Evolutionary conservation across 2,113 vertebrate species (phyloP), one percentile per base, ranked within the genome.

Genomic region (Lichenostomus cassidix): DNA sequence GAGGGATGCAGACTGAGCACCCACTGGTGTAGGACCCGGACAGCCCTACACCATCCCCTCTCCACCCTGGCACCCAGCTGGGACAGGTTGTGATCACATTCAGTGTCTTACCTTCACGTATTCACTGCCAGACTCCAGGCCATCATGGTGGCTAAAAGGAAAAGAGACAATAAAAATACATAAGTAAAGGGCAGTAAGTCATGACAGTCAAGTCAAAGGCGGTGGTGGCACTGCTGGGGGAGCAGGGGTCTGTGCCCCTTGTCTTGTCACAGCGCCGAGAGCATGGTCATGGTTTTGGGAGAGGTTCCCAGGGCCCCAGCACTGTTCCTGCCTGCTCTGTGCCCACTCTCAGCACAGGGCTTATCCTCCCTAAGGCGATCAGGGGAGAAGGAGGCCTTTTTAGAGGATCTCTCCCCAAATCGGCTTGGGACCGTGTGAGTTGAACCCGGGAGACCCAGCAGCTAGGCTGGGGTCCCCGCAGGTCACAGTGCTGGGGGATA

Each of bases 31-130:
- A 55, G 68, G 42, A 39, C 24, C 12, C 0, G 0, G n/a, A 44
- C 31, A 70, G 21, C 28, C 53, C n/a, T 1, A 3, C 41, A 50
- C 10, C 28, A 31, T 35, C 24, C n/a, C 37, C 33, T 14, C 41
- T 60, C 50, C 41, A 68, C 21, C 1, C 33, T n/a, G 71, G 28
- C 68, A 88, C 59, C 49, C 1, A 2, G 18, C 9, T 0, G 6
- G 59, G 35, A 22, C 50, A 49, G n/a, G 52, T 59, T 93, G 60
- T 1, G 6, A 31, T 29, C 15, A 7, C 0, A 0, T 9, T 71
- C 21, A 2, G 27, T 5, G 6, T 90, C 98, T 93, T 98, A 98
- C 98, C 98, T 98, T 98, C 55, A 98, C 98, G 1, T 98, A 98
- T 82, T 98, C 98, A 1, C 97, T 98, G 13, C 96, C 75, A 0